Evolutionary conservation across 2,888 invertebrate genomes (phyloP), one percentile per base, ranked within the genome.

Genomic region (Miltochrista miniata): DNA sequence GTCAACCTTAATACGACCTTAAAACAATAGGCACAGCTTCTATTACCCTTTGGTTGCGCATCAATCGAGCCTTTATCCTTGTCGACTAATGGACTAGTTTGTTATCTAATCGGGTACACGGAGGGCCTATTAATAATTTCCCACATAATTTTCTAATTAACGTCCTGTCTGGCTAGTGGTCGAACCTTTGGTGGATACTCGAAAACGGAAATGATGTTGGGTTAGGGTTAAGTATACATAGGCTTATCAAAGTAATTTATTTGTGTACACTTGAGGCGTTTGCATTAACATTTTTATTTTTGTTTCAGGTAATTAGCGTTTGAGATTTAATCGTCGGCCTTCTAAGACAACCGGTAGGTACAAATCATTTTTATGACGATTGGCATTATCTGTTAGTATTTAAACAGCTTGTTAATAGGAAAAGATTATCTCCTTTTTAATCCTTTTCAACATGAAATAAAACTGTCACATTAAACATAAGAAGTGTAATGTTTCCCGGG

Each of bases 21-120:
- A 85, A 78, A 75, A 77, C 74, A 76, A 83, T 64, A 53, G 48
- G 38, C 50, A 41, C 53, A 82, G 66, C 61, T 72, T 57, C 62
- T 66, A 80, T 64, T 74, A 77, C 67, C 61, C 75, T 57, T 62
- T 57, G 68, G 39, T 55, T 54, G 49, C 44, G 12, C 45, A 41
- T 53, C 62, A 63, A 52, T 59, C 53, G 64, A 70, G 68, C 68
- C 79, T 75, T 77, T 82, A 81, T 81, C 84, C 84, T 78, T 78
- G 76, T 78, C 81, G 74, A 79, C 87, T 88, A 89, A 90, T 89
- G 87, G 87, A 88, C 89, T 89, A 90, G 87, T 90, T 89, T 89
- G 89, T 89, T 90, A 90, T 90, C 89, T 90, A 90, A 90, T 90
- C 89, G 87, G 81, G 69, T 84, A 88, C 87, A 87, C 84, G 76